Evolutionary conservation across 1,140 invertebrate genomes (phyloP).

Genomic region (Laodelphax striatellus): DNA sequence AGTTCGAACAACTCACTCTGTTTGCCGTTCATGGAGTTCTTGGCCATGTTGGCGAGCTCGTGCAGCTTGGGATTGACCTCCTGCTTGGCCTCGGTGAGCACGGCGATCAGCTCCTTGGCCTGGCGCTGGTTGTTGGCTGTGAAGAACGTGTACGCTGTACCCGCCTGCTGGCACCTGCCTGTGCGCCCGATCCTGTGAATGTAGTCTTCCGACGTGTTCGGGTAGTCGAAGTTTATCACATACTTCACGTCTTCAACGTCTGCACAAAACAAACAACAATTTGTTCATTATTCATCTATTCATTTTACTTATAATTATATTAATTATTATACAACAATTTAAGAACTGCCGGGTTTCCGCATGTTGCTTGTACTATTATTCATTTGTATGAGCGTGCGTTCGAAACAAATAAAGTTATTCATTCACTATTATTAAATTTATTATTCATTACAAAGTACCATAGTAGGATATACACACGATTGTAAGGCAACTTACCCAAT

Average conservation of each 20-base stretch:
- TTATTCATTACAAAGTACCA: too few relatives aligned
- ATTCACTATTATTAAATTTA: too few relatives aligned
- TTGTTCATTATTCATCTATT: too few relatives aligned
- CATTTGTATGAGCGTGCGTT: too few relatives aligned
- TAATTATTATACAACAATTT: too few relatives aligned
- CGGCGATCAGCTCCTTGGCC: constrained; percentile 82
- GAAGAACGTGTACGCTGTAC: constrained; percentile 98
- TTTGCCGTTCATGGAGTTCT: constrained; percentile 20
- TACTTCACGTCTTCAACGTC: constrained; percentile 99
- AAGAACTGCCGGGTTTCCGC: too few relatives aligned
- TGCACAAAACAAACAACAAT: constrained; percentile 35
- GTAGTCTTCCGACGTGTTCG: constrained; percentile 98
- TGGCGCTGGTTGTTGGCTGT: constrained; percentile 86
- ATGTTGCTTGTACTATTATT: too few relatives aligned
- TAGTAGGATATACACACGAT: too few relatives aligned
- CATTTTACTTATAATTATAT: too few relatives aligned
- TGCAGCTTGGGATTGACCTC: constrained; percentile 61
- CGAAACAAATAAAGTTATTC: too few relatives aligned
- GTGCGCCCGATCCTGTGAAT: constrained; percentile 98
- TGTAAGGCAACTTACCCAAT: constrained; percentile 45
- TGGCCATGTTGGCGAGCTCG: constrained; percentile 39
- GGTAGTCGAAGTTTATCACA: constrained; percentile 99
- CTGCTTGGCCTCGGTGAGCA: constrained; percentile 92
- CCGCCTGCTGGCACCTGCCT: constrained; percentile 85
- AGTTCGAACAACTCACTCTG: neutral